Base-by-base conservation (phyloP, 2,888 invertebrate genomes). In the Napeogenes inachia region DNA sequence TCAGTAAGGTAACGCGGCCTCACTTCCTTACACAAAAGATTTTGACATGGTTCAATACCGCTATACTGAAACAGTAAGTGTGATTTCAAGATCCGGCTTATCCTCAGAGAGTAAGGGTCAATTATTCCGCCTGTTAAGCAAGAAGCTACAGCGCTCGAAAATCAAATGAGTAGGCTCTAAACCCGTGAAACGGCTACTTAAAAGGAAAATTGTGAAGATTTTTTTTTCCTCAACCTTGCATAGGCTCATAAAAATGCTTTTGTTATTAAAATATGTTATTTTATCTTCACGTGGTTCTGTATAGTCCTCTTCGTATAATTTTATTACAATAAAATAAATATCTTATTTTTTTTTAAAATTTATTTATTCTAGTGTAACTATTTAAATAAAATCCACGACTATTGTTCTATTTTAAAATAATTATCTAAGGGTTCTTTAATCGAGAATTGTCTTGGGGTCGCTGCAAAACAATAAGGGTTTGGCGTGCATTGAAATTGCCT, bases 21-120 rank as follows among this genome's bases (percentile, higher is more conserved):
- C 45, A 54, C 21, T 61, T 13, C 8, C 42, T n/a, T 56, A 56
- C 12, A 56, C 56, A 56, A 56, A 35, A 50, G 50, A 30, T 50
- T 30, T 30, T 50, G 50, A 2, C 30, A 6, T 47, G 50, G 12
- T 30, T 30, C 50, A 30, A 50, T 30, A 50, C 50, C 50, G 30
- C 10, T 30, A 50, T 50, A 30, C 30, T 30, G 50, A 30, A 50
- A 30, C 50, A 50, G 30, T 50, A 10, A 50, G 50, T 30, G 50
- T 50, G 50, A 50, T 50, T 42, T 50, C 50, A 30, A 50, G 50
- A 30, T 30, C 2, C 10, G 50, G 30, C 50, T 50, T 50, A 50
- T 50, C 50, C 50, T 50, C 50, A 50, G 30, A 47, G 30, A 30
- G 50, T 50, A 50, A 50, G 50, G 50, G 50, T 50, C 50, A 30